phyloP scores from a whole-genome alignment of 2,888 invertebrate species.

The Copidosoma aretas region DNA sequence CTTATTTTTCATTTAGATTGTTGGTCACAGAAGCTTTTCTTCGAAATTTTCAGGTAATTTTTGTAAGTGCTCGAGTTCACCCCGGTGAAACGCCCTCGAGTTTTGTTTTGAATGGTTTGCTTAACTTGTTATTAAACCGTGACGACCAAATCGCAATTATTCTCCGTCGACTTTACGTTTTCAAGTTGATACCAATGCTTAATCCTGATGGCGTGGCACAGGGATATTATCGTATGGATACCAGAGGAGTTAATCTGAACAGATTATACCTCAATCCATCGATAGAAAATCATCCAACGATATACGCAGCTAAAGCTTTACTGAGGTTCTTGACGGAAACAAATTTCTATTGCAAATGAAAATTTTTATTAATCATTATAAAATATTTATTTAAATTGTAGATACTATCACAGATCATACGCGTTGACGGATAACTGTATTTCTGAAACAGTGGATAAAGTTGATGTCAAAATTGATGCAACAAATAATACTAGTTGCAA shows the following conservation, averaged over 20 bases:
- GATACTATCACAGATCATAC: constrained; percentile 74
- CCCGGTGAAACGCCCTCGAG: constrained; percentile 92
- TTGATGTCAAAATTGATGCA: constrained; percentile 1
- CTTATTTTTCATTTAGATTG: constrained; percentile 1
- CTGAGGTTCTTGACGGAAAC: constrained; percentile 64
- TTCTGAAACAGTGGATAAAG: constrained; percentile 16
- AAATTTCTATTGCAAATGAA: neutral
- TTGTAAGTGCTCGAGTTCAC: constrained; percentile 88
- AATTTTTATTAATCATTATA: neutral
- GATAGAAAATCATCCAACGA: constrained; percentile 77
- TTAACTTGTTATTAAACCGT: constrained; percentile 77
- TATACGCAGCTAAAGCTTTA: constrained; percentile 82
- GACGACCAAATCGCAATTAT: constrained; percentile 78
- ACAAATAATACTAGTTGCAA: no score
- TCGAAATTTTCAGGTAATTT: constrained; percentile 69
- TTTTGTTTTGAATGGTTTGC: constrained; percentile 87
- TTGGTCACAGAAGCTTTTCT: constrained; percentile 17
- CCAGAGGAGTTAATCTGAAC: constrained; percentile 86
- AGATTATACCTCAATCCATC: constrained; percentile 84
- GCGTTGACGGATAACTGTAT: constrained; percentile 65
- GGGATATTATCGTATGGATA: constrained; percentile 88
- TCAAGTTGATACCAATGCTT: constrained; percentile 88
- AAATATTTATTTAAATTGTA: constrained; percentile 49
- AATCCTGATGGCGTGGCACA: constrained; percentile 90
- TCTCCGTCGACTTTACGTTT: constrained; percentile 79